A percentile compares a stretch with the other conserved stretches of the same genome.
phyloP scores from a whole-genome alignment of 2,797 vertebrate species.

The Peromyscus nudipes region DNA sequence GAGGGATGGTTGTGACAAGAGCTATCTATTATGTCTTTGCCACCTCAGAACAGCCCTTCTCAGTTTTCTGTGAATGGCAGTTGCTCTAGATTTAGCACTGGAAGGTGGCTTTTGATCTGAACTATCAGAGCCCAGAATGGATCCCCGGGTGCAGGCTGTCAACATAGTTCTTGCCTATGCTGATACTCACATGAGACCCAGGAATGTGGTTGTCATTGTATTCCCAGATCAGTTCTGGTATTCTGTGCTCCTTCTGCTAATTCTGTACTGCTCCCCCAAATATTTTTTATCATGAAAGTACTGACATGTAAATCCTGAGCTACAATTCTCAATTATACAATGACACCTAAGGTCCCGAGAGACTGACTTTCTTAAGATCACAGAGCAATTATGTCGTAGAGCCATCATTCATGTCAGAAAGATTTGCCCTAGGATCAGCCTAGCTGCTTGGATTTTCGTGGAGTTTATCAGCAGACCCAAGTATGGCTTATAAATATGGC shows the following conservation, averaged over 20 bases:
- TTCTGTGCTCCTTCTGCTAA: neutral
- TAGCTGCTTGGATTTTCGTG: neutral
- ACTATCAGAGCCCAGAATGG: neutral
- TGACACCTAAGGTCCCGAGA: neutral
- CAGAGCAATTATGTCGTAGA: neutral
- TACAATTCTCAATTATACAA: neutral
- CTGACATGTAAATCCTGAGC: neutral
- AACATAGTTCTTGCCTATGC: neutral
- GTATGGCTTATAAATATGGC: neutral
- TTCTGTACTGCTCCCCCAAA: neutral
- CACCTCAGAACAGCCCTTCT: neutral
- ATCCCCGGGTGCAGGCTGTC: neutral
- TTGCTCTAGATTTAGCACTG: neutral
- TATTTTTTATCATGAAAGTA: neutral
- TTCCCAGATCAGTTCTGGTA: neutral
- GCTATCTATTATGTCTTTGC: neutral
- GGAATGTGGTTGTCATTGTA: neutral
- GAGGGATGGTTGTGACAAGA: neutral
- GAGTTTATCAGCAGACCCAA: neutral
- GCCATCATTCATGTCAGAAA: neutral
- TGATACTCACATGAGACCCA: neutral
- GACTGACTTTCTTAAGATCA: neutral
- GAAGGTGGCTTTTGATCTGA: neutral
- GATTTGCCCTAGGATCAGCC: neutral
- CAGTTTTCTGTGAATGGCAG: neutral